Evolutionary conservation across 2,888 invertebrate species (phyloP), one percentile per base, ranked within the genome.

Genomic region (Anticlea derivata): DNA sequence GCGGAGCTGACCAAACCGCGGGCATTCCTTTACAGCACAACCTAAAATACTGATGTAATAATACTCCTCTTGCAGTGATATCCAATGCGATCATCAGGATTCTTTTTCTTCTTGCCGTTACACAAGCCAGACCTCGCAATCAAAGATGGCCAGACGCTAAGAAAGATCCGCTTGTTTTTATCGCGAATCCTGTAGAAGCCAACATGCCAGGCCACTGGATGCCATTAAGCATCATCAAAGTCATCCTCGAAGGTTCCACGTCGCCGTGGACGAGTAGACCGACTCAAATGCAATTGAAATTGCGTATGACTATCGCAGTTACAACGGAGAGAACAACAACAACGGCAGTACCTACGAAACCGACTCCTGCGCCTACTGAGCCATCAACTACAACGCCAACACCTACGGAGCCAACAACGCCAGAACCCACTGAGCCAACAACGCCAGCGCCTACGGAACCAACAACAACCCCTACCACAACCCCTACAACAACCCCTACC

Each of bases 151-250:
- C 64, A 8, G 43, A 68, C 10, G 60, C 66, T 0, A 50, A 63
- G 7, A 31, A 53, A 5, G 66, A 67, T 13, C 60, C 53, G 2
- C 44, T 67, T 13, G 44, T 81, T 1, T 83, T 75, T 48, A 75
- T 84, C 8, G 79, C 76, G 0, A 84, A 84, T 37, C 83, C 83
- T 0, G 66, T 83, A 0, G 83, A 83, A 60, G 72, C 83, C 0
- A 62, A 75, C 1, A 68, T 83, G 74, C 83, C 83, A 0, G 78
- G 83, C 0, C 83, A 84, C 41, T 84, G 83, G 82, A 63, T 84
- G 24, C 83, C 83, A 0, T 44, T 74, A 1, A 83, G 82, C 53
- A 65, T 84, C 2, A 51, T 83, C 3, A 84, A 81, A 58, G 56
- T 63, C 0, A 74, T 75, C n/a, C 58, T 78, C 1, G 65, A 60